Conservation (phyloP, 2,888 invertebrate genomes). For the Hypomecis punctinalis region DNA sequence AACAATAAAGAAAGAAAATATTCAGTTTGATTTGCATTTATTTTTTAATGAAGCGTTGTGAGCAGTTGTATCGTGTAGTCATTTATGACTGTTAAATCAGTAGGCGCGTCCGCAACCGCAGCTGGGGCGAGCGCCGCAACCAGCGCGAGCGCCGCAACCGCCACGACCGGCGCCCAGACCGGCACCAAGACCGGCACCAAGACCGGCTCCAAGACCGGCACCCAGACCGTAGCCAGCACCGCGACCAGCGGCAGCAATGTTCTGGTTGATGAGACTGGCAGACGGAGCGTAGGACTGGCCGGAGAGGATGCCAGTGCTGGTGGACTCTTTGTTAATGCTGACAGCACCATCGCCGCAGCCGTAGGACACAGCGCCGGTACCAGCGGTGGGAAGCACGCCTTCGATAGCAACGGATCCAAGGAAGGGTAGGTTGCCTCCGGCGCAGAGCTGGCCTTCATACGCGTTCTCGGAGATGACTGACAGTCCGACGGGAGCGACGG, state of each 20-base stretch:
- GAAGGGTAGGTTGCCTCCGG: conserved; percentile 53
- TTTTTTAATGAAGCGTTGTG: not conserved
- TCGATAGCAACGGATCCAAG: conserved; percentile 48
- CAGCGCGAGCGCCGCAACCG: conserved; percentile 25
- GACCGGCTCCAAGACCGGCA: conserved; percentile 21
- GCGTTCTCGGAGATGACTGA: conserved; percentile 51
- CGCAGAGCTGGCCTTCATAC: conserved; percentile 48
- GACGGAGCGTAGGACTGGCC: conserved; percentile 21
- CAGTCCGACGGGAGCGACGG: conserved; percentile 48
- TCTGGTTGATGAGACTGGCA: not conserved
- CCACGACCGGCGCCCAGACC: conserved; percentile 24
- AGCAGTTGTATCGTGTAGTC: no score
- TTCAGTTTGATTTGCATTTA: conserved; percentile 2
- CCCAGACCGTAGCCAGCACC: conserved; percentile 16
- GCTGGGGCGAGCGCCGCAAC: conserved; percentile 6
- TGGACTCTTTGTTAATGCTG: conserved; percentile 40
- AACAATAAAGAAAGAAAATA: not conserved
- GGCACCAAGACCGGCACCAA: conserved; percentile 6
- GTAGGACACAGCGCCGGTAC: conserved; percentile 52
- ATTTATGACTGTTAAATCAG: conserved; percentile 1
- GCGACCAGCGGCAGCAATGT: conserved; percentile 2
- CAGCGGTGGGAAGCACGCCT: conserved; percentile 53
- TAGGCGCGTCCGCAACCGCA: conserved; percentile 34
- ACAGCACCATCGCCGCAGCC: conserved; percentile 51
- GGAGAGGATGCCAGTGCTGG: conserved; percentile 7